These are phyloP conservation scores for Periophthalmus magnuspinnatus DNA, from an alignment of 2,797 vertebrate species.

Conservation along the genomic window DNA sequence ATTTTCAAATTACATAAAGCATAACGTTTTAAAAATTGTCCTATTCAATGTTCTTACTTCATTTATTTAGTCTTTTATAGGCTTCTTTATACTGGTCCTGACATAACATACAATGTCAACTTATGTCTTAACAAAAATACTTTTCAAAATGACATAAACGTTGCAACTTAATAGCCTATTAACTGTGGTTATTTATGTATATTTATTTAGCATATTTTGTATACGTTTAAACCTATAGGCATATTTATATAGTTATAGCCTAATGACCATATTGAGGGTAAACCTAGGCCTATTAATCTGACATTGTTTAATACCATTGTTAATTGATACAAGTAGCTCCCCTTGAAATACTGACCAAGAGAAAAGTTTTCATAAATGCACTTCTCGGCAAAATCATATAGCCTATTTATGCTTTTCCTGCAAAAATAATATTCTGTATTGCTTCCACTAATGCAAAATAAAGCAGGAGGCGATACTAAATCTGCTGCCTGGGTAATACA, in stretches of 20 bases:
- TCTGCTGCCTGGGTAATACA: constrained; percentile 74
- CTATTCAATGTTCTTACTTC: too few species aligned
- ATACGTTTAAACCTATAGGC: too few species aligned
- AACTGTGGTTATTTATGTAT: too few species aligned
- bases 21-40: background rate
- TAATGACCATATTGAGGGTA: too few species aligned
- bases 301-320: background rate
- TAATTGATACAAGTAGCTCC: background rate
- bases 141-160: too few species aligned
- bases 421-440: background rate
- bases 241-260: too few species aligned
- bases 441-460: constrained; percentile 18
- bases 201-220: too few species aligned
- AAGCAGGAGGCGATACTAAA: constrained; percentile 65
- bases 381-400: background rate
- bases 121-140: too few species aligned
- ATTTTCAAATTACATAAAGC: background rate
- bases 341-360: background rate
- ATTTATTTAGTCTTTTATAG: background rate
- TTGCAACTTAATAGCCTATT: too few species aligned
- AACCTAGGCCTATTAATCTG: too few species aligned
- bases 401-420: background rate
- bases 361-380: background rate
- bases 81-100: too few species aligned
- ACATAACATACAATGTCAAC: too few species aligned